Conservation (phyloP, 2,113 vertebrate species). For the Dipodomys ordii region DNA sequence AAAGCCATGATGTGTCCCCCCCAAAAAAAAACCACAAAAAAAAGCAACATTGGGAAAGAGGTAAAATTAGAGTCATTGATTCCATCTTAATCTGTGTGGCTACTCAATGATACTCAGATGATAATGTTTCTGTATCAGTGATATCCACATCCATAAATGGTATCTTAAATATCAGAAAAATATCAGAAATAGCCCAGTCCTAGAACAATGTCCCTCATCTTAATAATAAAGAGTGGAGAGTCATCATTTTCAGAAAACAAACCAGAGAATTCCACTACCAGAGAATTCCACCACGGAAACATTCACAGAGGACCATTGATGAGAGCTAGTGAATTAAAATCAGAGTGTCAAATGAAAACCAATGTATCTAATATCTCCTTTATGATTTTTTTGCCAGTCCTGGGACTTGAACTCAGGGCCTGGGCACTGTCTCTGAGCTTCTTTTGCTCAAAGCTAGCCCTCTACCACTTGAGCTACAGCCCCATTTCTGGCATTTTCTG, state of each 20-base stretch:
- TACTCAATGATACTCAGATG: neutral
- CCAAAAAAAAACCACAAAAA: too few relatives aligned
- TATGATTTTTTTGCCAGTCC: too few relatives aligned
- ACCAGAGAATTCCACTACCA: neutral
- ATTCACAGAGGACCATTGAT: fast-evolving
- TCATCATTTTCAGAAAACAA: neutral
- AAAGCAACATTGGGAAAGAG: neutral
- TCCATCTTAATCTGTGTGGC: neutral
- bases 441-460: too few relatives aligned
- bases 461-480: too few relatives aligned
- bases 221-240: neutral
- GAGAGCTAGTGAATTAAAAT: neutral
- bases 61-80: neutral
- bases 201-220: neutral
- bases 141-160: neutral
- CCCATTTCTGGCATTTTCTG: too few relatives aligned
- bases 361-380: too few relatives aligned
- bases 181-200: neutral
- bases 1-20: neutral
- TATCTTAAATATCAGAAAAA: neutral
- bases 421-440: too few relatives aligned
- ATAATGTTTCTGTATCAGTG: neutral
- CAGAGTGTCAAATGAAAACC: neutral
- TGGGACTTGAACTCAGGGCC: too few relatives aligned
- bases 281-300: neutral